Evolutionary conservation across 2,888 invertebrate genomes (phyloP), one percentile per base, ranked within the genome.

Genomic region (Ethmia dodecea): DNA sequence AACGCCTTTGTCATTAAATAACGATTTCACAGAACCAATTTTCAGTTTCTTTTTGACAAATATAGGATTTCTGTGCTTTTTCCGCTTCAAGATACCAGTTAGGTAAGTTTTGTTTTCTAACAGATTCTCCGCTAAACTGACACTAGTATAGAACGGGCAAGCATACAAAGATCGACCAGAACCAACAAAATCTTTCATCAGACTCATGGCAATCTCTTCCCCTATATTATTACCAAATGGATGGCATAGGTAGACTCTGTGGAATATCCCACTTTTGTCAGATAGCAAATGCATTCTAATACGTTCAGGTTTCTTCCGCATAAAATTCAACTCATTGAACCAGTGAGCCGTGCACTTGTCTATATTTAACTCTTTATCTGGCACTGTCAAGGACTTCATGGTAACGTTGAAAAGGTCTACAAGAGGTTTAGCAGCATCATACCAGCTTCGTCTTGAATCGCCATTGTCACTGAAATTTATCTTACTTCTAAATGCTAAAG

Each of bases 231-330:
- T 32, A 5, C 15, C 11, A 26, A 26, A 25, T 4, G 32, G 32
- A 16, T 32, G 32, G 10, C 16, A 26, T n/a, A 32, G 22, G 16
- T 32, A 32, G 6, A 32, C 26, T 26, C 32, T 25, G 3, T 32
- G 32, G 13, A 32, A 32, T 3, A 32, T 15, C 0, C 32, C 32
- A 16, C 15, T 15, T 6, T n/a, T 5, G 16, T 32, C 32, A 3
- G 32, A 32, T 3, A 32, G 14, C 26, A 32, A 32, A 16, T 32
- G 32, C 32, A 32, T 32, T 13, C 26, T 11, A 11, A 32, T 32
- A 12, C 32, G 25, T 8, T 32, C 32, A 5, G 32, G 25, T 15
- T 32, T 32, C 26, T 11, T 25, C 2, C 26, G 11, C 10, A 16
- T 10, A 26, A 32, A 16, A 13, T 32, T 32, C 9, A 26, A 11